phyloP scores from a whole-genome alignment of 2,888 invertebrate genomes.

The Lochmaea capreae region DNA sequence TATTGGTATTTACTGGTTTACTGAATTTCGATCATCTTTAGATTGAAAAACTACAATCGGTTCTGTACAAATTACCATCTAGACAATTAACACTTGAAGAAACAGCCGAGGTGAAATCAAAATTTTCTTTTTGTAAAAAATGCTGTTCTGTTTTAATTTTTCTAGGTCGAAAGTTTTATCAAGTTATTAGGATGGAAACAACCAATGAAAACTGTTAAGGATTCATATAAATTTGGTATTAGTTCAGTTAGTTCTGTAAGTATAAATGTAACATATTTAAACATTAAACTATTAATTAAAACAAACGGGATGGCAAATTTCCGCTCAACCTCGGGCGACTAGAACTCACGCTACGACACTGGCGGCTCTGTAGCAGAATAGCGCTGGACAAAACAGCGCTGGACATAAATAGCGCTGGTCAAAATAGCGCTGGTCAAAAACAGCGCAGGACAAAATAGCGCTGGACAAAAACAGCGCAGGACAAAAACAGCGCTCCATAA shows the following conservation, averaged over 20 bases:
- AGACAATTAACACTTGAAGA: slow-evolving; percentile 34
- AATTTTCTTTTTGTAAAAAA: neutral
- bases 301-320: too few species aligned
- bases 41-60: slow-evolving; percentile 26
- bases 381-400: too few species aligned
- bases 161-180: slow-evolving; percentile 40
- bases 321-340: too few species aligned
- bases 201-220: slow-evolving; percentile 32
- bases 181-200: slow-evolving; percentile 37
- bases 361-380: too few species aligned
- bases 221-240: slow-evolving; percentile 29
- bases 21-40: slow-evolving; percentile 19
- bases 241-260: slow-evolving; percentile 32
- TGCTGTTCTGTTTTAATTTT: neutral
- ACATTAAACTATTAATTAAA: too few species aligned
- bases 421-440: too few species aligned
- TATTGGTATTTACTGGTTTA: neutral
- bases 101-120: slow-evolving; percentile 36
- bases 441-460: too few species aligned
- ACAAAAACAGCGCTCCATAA: too few species aligned
- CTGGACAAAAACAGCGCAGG: too few species aligned
- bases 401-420: too few species aligned
- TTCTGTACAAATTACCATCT: slow-evolving; percentile 35
- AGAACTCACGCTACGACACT: too few species aligned
- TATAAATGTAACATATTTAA: slow-evolving; percentile 10